Evolutionary conservation across 92 coral and sea anemone species (phyloP).

Genomic region (Desmophyllum pertusum): DNA sequence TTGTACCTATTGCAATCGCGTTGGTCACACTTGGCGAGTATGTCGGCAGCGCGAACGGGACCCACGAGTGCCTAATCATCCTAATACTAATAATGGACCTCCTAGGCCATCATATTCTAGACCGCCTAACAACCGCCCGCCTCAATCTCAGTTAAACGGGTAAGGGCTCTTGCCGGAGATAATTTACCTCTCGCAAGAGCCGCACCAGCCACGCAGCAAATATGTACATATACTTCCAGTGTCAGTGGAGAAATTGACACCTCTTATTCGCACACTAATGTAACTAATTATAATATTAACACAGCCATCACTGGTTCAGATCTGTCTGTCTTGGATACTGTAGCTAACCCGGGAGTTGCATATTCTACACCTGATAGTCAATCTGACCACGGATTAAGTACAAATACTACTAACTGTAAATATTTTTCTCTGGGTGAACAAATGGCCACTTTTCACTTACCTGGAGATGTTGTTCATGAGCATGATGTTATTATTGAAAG

Average conservation of each 20-base stretch:
- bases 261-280: background rate
- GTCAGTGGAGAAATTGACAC: background rate
- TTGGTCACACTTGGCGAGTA: too few species aligned
- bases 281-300: background rate
- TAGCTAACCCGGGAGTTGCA: background rate
- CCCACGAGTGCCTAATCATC: background rate
- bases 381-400: background rate
- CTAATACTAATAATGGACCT: background rate
- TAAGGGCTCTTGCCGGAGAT: constrained; percentile 23
- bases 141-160: constrained; percentile 9
- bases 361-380: background rate
- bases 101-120: background rate
- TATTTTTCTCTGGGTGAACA: background rate
- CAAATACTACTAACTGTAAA: background rate
- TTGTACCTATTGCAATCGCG: too few species aligned
- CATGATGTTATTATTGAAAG: background rate
- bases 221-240: background rate
- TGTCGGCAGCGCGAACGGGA: background rate
- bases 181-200: background rate
- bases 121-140: background rate
- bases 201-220: background rate
- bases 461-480: background rate
- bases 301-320: background rate
- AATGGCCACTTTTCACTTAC: background rate
- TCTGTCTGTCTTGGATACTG: background rate